Evolutionary conservation across 2,113 vertebrate species (phyloP).

Genomic region (Monopterus albus): DNA sequence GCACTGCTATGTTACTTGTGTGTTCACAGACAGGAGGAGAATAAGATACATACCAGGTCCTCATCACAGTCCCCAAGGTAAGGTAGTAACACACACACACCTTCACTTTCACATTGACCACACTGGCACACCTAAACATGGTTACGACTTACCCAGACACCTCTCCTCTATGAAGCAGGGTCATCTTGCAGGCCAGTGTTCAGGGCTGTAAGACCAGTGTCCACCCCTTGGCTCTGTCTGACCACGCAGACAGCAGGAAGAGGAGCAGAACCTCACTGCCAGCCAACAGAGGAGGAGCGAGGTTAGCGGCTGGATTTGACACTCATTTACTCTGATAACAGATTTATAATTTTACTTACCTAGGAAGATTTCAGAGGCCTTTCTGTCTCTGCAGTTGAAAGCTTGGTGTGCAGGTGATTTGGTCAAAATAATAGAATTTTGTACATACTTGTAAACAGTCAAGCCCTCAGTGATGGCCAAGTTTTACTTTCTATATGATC

Average conservation of each 20-base stretch:
- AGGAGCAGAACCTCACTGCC: constrained; percentile 85
- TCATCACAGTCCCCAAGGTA: constrained; percentile 79
- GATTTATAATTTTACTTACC: too few species aligned
- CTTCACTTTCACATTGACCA: too few species aligned
- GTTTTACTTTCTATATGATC: too few species aligned
- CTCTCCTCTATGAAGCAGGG: constrained; percentile 72
- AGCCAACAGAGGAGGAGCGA: constrained; percentile 60
- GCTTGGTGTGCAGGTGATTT: too few species aligned
- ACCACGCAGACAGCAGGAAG: constrained; percentile 87
- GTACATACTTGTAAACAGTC: too few species aligned
- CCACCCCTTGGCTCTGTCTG: constrained; percentile 85
- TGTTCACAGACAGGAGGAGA: constrained; percentile 82
- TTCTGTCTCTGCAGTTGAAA: too few species aligned
- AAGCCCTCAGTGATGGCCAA: neutral
- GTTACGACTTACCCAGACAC: neutral
- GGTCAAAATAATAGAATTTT: too few species aligned
- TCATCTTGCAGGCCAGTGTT: constrained; percentile 90
- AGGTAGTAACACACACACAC: neutral
- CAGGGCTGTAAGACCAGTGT: constrained; percentile 86
- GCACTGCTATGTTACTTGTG: constrained; percentile 28
- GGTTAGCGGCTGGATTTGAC: constrained; percentile 56
- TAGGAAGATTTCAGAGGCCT: too few species aligned
- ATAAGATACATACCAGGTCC: constrained; percentile 82
- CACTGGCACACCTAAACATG: neutral
- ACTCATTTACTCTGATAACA: too few species aligned